phyloP scores from a whole-genome alignment of 2,797 vertebrate species.

The Varecia variegata region DNA sequence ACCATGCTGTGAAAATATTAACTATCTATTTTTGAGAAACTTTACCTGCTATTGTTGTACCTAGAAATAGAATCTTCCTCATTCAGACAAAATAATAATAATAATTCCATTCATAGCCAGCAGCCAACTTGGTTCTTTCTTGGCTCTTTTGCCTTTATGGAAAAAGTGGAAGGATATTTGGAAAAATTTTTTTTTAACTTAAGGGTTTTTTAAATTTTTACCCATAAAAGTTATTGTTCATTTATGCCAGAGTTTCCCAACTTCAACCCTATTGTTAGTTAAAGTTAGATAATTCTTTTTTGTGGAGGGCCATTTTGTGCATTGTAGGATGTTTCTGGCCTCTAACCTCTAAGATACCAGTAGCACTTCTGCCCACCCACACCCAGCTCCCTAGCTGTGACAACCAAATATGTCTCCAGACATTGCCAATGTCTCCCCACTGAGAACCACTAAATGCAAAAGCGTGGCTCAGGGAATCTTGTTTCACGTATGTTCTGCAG shows the following conservation, averaged over 20 bases:
- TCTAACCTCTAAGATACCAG: background rate
- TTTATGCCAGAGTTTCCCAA: background rate
- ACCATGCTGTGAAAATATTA: background rate
- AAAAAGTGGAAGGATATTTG: background rate
- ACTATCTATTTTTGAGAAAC: background rate
- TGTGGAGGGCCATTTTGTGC: background rate
- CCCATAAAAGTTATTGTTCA: background rate
- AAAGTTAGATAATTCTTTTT: background rate
- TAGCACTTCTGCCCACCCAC: background rate
- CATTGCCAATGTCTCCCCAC: background rate
- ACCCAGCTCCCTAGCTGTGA: background rate
- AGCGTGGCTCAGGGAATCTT: background rate
- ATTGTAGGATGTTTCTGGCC: background rate
- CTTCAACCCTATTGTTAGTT: background rate
- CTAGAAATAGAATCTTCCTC: background rate
- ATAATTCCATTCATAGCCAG: background rate
- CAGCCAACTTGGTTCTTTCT: background rate
- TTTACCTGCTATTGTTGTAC: background rate
- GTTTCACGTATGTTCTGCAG: background rate
- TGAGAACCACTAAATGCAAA: background rate
- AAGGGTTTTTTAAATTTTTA: background rate
- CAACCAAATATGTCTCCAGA: background rate
- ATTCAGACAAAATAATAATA: background rate
- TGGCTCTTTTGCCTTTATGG: background rate
- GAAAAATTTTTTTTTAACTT: background rate